Evolutionary conservation across 2,113 vertebrate genomes (phyloP).

Genomic region (Nansenia antarctica): DNA sequence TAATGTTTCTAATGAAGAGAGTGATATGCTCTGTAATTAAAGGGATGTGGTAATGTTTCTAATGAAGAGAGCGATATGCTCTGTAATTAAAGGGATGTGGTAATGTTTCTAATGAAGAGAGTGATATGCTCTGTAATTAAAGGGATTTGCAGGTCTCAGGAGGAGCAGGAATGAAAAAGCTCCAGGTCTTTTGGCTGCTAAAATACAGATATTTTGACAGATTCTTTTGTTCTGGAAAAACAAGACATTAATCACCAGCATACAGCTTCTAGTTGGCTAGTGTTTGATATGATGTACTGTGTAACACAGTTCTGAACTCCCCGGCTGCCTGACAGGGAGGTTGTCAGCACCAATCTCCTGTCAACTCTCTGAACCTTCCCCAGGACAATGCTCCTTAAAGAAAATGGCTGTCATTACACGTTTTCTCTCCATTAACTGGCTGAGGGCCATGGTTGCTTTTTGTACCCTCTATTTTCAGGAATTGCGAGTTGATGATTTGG

Average conservation of each 20-base stretch:
- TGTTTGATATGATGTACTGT: not conserved
- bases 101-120: no score
- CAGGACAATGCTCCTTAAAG: constrained; percentile 50
- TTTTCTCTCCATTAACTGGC: constrained; percentile 39
- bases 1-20: no score
- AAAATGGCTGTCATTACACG: constrained; percentile 59
- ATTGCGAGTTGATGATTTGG: constrained; percentile 62
- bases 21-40: no score
- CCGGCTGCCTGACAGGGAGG: constrained; percentile 40
- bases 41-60: no score
- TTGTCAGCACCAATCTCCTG: constrained; percentile 49
- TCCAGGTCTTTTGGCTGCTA: no score
- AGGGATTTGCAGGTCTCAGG: no score
- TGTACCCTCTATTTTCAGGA: constrained; percentile 59
- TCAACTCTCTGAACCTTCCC: constrained; percentile 47
- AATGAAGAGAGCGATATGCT: no score
- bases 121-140: no score
- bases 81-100: no score
- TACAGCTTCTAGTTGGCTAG: not conserved
- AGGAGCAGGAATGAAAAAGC: no score
- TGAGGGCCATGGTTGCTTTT: constrained; percentile 59
- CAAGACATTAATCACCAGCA: not conserved
- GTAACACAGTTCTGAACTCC: not conserved
- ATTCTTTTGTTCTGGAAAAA: no score
- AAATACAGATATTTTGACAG: no score